phyloP scores from a whole-genome alignment of 1,140 invertebrate genomes.

The Hermatobates lingyangjiaoensis region DNA sequence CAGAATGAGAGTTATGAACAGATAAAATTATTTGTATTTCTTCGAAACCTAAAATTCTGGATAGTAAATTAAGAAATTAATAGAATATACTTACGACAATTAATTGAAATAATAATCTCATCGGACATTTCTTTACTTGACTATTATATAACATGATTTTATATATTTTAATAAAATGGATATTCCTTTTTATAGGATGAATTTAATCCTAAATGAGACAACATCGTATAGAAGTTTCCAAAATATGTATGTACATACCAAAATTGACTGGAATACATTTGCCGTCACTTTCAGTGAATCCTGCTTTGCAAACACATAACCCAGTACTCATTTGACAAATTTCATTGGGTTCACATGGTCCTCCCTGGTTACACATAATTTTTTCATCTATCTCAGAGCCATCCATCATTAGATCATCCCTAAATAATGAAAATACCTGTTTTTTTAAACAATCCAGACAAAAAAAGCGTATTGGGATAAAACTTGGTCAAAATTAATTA shows the following conservation, averaged over 20 bases:
- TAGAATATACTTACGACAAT: too few relatives aligned
- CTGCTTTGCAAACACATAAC: neutral
- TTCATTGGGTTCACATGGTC: slow-evolving; percentile 1
- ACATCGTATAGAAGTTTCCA: slow-evolving; percentile 15
- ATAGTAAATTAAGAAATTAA: too few relatives aligned
- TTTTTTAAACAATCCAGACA: neutral
- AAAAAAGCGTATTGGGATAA: neutral
- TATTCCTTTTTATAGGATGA: too few relatives aligned
- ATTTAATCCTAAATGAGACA: neutral
- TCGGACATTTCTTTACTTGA: too few relatives aligned
- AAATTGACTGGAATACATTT: neutral
- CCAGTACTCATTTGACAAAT: neutral
- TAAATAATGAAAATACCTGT: neutral
- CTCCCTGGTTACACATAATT: neutral
- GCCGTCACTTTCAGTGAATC: neutral
- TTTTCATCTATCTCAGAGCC: neutral
- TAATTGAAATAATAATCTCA: too few relatives aligned
- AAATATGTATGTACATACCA: slow-evolving; percentile 5
- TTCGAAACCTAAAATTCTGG: too few relatives aligned
- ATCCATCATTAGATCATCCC: slow-evolving; percentile 4
- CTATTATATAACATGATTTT: too few relatives aligned
- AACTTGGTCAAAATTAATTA: neutral
- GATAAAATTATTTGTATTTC: too few relatives aligned
- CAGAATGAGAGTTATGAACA: too few relatives aligned
- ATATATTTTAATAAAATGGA: too few relatives aligned